Evolutionary conservation across 2,888 invertebrate genomes (phyloP).

Genomic region (Drosophila subsilvestris): DNA sequence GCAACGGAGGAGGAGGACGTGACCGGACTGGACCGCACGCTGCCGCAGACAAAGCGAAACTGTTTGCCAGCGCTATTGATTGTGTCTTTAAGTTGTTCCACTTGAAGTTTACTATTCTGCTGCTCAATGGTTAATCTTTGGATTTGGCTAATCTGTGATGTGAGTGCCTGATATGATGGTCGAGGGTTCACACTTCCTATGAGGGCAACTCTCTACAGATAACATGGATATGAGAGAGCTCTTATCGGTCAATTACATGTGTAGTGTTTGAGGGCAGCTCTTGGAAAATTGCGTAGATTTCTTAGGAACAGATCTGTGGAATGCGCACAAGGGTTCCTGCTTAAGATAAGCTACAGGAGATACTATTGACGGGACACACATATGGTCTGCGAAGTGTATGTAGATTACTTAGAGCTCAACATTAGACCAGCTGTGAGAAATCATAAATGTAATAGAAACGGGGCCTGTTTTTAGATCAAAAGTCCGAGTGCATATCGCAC

Average conservation of each 20-base stretch:
- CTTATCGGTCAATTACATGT: conserved; percentile 3
- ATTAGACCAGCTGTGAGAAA: no score
- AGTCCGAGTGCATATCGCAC: conserved; percentile 23
- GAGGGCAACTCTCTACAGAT: conserved; percentile 4
- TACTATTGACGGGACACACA: conserved; percentile 9
- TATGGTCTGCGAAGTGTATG: neutral
- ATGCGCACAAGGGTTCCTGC: conserved; percentile 45
- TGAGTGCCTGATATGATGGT: neutral
- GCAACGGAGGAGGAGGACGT: neutral
- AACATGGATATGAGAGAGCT: conserved; percentile 18
- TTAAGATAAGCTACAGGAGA: conserved; percentile 27
- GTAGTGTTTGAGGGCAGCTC: conserved; percentile 1
- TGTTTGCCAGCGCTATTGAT: conserved; percentile 13
- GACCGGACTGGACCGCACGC: conserved; percentile 27
- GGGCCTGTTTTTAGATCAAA: conserved; percentile 27
- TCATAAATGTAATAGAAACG: conserved; percentile 11
- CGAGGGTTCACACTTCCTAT: neutral
- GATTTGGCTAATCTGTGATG: conserved; percentile 31
- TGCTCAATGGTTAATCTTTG: conserved; percentile 22
- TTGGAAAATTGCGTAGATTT: conserved; percentile 4
- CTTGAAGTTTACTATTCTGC: conserved; percentile 21
- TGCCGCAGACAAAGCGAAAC: conserved; percentile 26
- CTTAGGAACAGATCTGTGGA: conserved; percentile 30
- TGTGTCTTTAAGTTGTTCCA: conserved; percentile 23
- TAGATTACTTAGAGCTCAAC: no score